A percentile compares a stretch with the other conserved stretches of the same genome.
phyloP scores from a whole-genome alignment of 2,797 vertebrate genomes.

The Peromyscus aztecus region DNA sequence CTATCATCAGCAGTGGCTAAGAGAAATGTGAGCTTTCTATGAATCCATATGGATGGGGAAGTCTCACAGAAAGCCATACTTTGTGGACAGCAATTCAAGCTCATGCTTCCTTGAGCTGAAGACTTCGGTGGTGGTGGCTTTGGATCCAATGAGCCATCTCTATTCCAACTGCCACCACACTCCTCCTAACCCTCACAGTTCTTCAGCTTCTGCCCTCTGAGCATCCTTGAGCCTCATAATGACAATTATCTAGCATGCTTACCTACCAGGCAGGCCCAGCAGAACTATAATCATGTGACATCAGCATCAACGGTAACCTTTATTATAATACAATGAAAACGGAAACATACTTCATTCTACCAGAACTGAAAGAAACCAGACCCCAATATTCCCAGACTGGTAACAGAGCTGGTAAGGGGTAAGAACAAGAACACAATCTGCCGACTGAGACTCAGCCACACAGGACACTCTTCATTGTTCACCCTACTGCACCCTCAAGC shows the following conservation, averaged over 20 bases:
- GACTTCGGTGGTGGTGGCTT: too few species aligned
- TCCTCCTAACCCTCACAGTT: not conserved
- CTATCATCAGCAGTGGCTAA: not conserved
- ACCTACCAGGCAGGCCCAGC: not conserved
- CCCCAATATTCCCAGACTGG: not conserved
- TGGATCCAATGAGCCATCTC: not conserved
- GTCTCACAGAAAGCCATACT: not conserved
- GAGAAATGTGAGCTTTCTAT: not conserved
- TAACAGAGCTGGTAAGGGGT: not conserved
- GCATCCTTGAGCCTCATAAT: not conserved
- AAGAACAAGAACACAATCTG: not conserved
- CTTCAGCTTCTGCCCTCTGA: not conserved
- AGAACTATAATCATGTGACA: not conserved
- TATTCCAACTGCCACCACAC: not conserved
- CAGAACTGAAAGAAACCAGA: not conserved
- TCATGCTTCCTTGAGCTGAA: not conserved
- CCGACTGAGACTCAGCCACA: not conserved
- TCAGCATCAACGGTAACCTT: not conserved
- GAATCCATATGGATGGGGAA: not conserved
- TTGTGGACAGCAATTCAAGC: not conserved
- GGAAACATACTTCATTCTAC: not conserved
- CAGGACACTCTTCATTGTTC: fast-evolving
- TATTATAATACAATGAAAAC: not conserved
- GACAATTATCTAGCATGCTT: not conserved
- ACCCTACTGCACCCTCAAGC: not conserved